Percentiles rank a stretch among this genome's conserved stretches.
Conservation (phyloP, 2,888 invertebrate species). For the Horisme vitalbata region DNA sequence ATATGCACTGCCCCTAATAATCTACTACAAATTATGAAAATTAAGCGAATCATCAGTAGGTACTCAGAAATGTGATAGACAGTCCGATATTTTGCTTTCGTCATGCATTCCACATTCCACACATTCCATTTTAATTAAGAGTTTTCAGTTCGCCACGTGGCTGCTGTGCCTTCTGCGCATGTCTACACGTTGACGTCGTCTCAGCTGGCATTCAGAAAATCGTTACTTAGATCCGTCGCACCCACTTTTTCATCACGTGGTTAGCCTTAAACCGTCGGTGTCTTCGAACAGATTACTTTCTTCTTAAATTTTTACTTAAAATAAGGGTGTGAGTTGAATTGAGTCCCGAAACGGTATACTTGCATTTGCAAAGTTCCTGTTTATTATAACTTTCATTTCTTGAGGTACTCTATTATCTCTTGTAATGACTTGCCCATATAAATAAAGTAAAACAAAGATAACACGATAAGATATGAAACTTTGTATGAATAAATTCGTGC, state of each 20-base stretch:
- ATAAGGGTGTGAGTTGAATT: no score
- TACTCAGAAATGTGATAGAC: neutral
- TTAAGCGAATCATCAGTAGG: no score
- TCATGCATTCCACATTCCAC: slow-evolving; percentile 29
- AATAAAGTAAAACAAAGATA: slow-evolving; percentile 19
- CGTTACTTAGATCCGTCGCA: slow-evolving; percentile 64
- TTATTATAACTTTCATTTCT: neutral
- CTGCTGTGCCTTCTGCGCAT: slow-evolving; percentile 58
- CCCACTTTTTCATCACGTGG: slow-evolving; percentile 56
- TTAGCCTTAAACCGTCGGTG: slow-evolving; percentile 28
- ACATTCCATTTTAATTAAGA: slow-evolving; percentile 42
- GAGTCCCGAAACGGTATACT: no score
- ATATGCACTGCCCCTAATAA: no score
- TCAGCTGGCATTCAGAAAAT: slow-evolving; percentile 78
- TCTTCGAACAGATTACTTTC: no score
- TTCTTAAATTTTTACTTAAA: no score
- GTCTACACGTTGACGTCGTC: slow-evolving; percentile 50
- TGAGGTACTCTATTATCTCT: neutral
- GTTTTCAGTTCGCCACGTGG: slow-evolving; percentile 62
- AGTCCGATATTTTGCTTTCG: slow-evolving; percentile 31
- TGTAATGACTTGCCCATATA: neutral
- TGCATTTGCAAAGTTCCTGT: no score
- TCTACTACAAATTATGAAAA: no score
- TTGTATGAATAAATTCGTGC: slow-evolving; percentile 1
- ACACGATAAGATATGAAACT: slow-evolving; percentile 41